Conservation (phyloP, 2,888 invertebrate genomes). For the Periphyllus acericola region DNA sequence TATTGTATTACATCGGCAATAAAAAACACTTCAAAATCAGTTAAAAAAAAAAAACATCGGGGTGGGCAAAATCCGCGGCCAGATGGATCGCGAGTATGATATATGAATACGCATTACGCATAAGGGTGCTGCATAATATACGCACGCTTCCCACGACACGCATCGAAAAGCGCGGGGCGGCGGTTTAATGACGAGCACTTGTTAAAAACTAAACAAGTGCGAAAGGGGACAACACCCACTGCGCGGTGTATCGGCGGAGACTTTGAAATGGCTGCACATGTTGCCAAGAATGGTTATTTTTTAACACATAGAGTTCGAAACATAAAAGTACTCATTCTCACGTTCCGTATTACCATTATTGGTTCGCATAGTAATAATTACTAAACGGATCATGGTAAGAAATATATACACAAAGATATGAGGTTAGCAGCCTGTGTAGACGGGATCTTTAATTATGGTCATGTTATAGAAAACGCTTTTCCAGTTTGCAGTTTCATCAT, state of each 20-base stretch:
- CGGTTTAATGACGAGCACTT: constrained; percentile 57
- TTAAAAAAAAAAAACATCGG: constrained; percentile 24
- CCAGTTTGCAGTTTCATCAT: constrained; percentile 8
- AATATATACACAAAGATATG: not conserved
- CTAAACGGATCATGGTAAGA: not conserved
- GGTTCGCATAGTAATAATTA: constrained; percentile 52
- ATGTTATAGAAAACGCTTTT: not conserved
- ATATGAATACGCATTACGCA: not conserved
- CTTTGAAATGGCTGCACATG: constrained; percentile 31
- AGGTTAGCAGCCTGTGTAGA: constrained; percentile 27
- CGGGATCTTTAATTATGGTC: constrained; percentile 25
- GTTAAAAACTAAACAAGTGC: constrained; percentile 52
- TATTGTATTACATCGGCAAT: not conserved
- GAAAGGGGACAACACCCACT: not conserved
- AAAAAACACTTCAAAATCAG: constrained; percentile 47
- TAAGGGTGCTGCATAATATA: not conserved
- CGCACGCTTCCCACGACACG: constrained; percentile 56
- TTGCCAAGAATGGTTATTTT: not conserved
- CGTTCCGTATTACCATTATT: constrained; percentile 25
- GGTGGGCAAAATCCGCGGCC: constrained; percentile 22
- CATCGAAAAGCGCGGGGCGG: constrained; percentile 39
- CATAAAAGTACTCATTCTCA: constrained; percentile 44
- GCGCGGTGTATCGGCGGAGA: not conserved
- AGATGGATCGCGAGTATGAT: constrained; percentile 32
- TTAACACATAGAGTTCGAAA: not conserved